phyloP scores from a whole-genome alignment of 2,113 vertebrate species.

The Hassar affinis region DNA sequence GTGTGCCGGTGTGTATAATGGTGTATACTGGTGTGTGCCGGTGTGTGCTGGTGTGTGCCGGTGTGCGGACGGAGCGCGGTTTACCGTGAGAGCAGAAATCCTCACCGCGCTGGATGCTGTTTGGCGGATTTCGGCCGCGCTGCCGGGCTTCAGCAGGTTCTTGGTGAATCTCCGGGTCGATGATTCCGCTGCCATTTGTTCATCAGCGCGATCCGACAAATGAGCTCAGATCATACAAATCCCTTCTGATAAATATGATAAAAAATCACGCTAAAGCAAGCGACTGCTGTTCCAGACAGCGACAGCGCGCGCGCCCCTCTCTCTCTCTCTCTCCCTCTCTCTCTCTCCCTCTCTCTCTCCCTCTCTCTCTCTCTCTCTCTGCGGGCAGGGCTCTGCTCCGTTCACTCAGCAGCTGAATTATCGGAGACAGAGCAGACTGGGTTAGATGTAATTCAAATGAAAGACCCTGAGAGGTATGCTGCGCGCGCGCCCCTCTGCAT shows the following conservation, averaged over 20 bases:
- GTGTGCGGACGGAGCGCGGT: constrained; percentile 34
- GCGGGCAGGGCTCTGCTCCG: constrained; percentile 13
- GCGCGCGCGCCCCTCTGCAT: background rate
- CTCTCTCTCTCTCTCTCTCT: constrained; percentile 29
- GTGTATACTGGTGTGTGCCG: background rate
- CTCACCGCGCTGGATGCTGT: constrained; percentile 78
- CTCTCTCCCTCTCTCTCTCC: constrained; percentile 16
- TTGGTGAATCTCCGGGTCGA: constrained; percentile 88
- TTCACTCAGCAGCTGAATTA: background rate
- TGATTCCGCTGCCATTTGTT: constrained; percentile 76
- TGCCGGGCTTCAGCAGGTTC: constrained; percentile 86
- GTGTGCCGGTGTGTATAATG: background rate
- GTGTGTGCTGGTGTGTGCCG: background rate
- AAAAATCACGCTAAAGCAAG: background rate
- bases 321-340: constrained; percentile 29
- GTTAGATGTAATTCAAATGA: background rate
- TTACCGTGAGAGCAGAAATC: constrained; percentile 72
- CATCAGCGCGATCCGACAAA: constrained; percentile 60
- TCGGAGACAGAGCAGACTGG: background rate
- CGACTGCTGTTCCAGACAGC: constrained; percentile 41
- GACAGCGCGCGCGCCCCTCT: constrained; percentile 24
- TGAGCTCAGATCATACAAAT: background rate
- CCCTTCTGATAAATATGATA: background rate
- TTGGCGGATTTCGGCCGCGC: constrained; percentile 84
- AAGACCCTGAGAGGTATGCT: background rate